Percentiles rank a stretch among this genome's conserved stretches.
These are phyloP conservation scores for Drosophila maculinotata DNA, from an alignment of 2,888 invertebrate genomes.

Conservation along the genomic window DNA sequence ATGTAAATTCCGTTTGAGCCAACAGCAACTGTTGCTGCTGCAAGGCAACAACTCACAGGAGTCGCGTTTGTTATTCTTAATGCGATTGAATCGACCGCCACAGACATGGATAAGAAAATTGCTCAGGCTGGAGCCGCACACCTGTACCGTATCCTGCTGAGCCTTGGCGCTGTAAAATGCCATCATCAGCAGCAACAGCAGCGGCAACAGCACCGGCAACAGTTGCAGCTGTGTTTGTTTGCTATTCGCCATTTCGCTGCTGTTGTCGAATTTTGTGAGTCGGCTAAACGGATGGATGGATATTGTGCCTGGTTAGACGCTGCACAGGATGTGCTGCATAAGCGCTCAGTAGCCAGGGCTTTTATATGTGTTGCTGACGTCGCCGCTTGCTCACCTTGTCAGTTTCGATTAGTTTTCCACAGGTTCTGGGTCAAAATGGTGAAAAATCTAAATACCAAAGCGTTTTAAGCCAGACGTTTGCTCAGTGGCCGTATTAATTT, in stretches of 20 bases:
- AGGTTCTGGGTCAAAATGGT: constrained; percentile 52
- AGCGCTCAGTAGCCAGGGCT: constrained; percentile 30
- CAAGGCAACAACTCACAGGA: constrained; percentile 39
- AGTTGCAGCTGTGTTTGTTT: constrained; percentile 30
- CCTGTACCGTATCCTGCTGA: constrained; percentile 8
- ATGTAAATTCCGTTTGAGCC: constrained; percentile 7
- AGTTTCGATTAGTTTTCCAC: constrained; percentile 49
- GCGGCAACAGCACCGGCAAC: constrained; percentile 5
- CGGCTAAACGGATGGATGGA: too few species aligned
- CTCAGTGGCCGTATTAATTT: constrained; percentile 18
- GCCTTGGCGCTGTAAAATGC: constrained; percentile 13
- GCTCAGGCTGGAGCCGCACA: constrained; percentile 39
- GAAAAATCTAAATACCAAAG: not conserved
- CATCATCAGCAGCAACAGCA: constrained; percentile 40
- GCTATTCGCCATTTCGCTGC: constrained; percentile 22
- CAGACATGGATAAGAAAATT: constrained; percentile 33
- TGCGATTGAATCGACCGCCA: constrained; percentile 29
- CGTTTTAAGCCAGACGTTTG: not conserved
- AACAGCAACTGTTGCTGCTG: not conserved
- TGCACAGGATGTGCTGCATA: constrained; percentile 56
- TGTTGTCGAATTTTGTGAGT: not conserved
- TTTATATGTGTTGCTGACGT: constrained; percentile 50
- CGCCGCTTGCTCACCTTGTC: constrained; percentile 48
- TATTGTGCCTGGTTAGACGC: constrained; percentile 40
- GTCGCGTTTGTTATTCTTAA: constrained; percentile 37